These are phyloP conservation scores for Leuciscus waleckii DNA, from an alignment of 2,797 vertebrate genomes.

Conservation along the genomic window DNA sequence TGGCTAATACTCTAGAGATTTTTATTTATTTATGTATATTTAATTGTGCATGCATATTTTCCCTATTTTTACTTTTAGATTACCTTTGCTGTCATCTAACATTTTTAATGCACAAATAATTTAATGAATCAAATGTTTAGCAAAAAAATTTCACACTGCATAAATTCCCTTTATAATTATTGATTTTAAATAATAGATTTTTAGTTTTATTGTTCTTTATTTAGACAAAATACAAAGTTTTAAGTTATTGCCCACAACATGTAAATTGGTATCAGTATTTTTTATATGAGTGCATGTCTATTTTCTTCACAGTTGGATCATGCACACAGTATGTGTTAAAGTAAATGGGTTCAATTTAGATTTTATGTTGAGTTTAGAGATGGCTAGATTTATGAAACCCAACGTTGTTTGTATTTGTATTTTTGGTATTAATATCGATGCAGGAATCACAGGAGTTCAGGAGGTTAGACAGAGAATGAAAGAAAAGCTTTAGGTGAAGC, in stretches of 20 bases:
- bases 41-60: not conserved
- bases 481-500: not conserved
- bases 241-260: not conserved
- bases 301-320: no score
- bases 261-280: no score
- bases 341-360: not conserved
- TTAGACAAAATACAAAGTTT: not conserved
- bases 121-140: not conserved
- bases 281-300: no score
- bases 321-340: not conserved
- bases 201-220: no score
- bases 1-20: not conserved
- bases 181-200: not conserved
- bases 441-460: not conserved
- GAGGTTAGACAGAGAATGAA: not conserved
- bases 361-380: not conserved
- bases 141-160: not conserved
- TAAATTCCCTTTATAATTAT: not conserved
- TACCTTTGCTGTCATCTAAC: no score
- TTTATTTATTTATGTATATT: not conserved
- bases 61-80: not conserved
- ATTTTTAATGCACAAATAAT: not conserved
- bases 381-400: not conserved
- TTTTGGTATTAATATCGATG: conserved; percentile 1
- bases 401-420: conserved; percentile 21